Evolutionary conservation across 1,140 invertebrate species (phyloP).

Genomic region (Mesaphorura yosii): DNA sequence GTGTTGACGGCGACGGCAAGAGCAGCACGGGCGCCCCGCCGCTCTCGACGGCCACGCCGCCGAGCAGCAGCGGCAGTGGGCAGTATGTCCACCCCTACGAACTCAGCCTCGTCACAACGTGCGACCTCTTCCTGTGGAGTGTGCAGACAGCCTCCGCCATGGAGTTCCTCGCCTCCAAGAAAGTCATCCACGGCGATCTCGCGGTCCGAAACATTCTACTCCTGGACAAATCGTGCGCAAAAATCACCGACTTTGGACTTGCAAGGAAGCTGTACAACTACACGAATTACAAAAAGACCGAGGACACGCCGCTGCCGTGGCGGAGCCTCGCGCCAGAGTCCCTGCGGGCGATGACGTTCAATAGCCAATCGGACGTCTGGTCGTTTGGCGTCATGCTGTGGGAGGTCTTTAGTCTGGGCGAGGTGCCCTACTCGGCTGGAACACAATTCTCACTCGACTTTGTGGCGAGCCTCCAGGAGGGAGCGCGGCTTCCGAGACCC

Average conservation of each 20-base stretch:
- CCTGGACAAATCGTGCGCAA: not conserved
- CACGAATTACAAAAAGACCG: not conserved
- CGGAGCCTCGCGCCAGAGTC: conserved; percentile 43
- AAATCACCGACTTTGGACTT: conserved; percentile 41
- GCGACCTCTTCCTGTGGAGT: too few species aligned
- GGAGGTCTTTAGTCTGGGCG: conserved; percentile 40
- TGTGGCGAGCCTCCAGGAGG: conserved; percentile 25
- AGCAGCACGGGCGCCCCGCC: too few species aligned
- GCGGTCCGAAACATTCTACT: not conserved
- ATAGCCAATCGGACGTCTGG: conserved; percentile 41
- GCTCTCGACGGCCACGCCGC: too few species aligned
- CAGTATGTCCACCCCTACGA: too few species aligned
- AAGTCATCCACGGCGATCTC: not conserved
- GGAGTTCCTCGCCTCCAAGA: too few species aligned
- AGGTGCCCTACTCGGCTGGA: conserved; percentile 36
- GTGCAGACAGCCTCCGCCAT: too few species aligned
- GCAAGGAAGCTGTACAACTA: conserved; percentile 33
- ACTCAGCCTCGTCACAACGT: too few species aligned
- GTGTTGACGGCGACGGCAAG: too few species aligned
- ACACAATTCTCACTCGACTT: conserved; percentile 38
- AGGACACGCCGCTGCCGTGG: conserved; percentile 35
- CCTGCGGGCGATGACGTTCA: conserved; percentile 37
- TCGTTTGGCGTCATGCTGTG: conserved; percentile 40
- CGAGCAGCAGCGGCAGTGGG: too few species aligned
- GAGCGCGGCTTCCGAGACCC: not conserved